Evolutionary conservation across 2,797 vertebrate genomes (phyloP).

Genomic region (Scolopax bukidnonensis): DNA sequence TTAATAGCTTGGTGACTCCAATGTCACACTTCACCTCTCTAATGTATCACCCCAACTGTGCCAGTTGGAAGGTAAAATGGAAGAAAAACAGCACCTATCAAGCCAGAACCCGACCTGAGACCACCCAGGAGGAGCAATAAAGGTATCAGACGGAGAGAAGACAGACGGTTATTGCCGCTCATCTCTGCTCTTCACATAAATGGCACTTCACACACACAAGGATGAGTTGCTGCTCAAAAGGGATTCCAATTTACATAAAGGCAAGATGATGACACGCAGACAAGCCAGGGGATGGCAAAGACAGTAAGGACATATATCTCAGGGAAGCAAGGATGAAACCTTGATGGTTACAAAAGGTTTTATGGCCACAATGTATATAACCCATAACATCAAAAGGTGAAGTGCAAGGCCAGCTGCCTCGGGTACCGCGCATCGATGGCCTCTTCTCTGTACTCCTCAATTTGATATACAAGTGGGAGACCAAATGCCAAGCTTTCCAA

Average conservation of each 20-base stretch:
- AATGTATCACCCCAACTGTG: neutral
- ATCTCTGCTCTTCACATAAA: neutral
- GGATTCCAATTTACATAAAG: slow-evolving; percentile 47
- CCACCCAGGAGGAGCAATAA: slow-evolving; percentile 6
- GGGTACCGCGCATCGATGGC: neutral
- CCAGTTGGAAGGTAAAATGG: neutral
- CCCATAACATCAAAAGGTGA: slow-evolving; percentile 32
- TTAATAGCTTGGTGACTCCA: neutral
- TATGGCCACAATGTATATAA: neutral
- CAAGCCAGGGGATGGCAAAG: neutral
- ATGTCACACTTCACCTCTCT: neutral
- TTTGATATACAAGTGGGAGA: neutral
- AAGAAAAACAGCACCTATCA: neutral
- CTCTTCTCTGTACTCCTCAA: neutral
- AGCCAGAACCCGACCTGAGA: neutral
- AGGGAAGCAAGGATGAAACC: neutral
- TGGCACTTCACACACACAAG: slow-evolving; percentile 20
- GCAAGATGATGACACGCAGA: slow-evolving; percentile 4
- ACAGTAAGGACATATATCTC: neutral
- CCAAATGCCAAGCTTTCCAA: neutral
- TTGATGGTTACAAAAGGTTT: slow-evolving; percentile 41
- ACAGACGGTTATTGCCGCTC: neutral
- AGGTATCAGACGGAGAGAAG: neutral
- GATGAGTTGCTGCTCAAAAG: slow-evolving; percentile 43
- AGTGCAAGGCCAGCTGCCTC: slow-evolving; percentile 35